Evolutionary conservation across 2,888 invertebrate species (phyloP).

Genomic region (Heteromurus nitidus): DNA sequence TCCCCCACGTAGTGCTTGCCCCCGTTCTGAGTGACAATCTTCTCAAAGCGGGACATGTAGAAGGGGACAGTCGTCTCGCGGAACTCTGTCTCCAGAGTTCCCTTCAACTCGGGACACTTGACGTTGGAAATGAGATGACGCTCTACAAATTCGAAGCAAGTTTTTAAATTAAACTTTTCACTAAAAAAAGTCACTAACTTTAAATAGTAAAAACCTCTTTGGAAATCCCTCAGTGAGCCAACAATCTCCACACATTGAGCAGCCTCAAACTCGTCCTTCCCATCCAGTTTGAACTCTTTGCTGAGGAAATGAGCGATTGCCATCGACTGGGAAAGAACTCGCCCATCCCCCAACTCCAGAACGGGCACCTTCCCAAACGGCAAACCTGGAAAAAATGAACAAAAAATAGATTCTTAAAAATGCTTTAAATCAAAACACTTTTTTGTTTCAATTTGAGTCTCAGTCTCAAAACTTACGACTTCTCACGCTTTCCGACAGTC

Average conservation of each 20-base stretch:
- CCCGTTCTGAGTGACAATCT: slow-evolving; percentile 10
- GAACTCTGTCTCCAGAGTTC: slow-evolving; percentile 17
- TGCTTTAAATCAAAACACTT: too few relatives aligned
- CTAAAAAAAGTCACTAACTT: not conserved
- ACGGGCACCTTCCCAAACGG: slow-evolving; percentile 15
- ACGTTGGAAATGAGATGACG: not conserved
- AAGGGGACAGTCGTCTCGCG: not conserved
- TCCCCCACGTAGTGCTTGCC: slow-evolving; percentile 28
- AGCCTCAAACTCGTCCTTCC: slow-evolving; percentile 61
- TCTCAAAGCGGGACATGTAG: slow-evolving; percentile 14
- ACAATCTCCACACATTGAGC: slow-evolving; percentile 57
- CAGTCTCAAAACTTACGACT: not conserved
- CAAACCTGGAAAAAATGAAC: too few relatives aligned
- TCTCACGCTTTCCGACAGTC: not conserved
- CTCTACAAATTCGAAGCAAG: not conserved
- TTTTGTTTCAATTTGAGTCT: too few relatives aligned
- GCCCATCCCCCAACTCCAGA: not conserved
- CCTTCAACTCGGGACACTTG: not conserved
- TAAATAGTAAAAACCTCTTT: slow-evolving; percentile 37
- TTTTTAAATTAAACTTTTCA: not conserved
- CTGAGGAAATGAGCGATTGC: slow-evolving; percentile 73
- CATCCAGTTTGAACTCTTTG: slow-evolving; percentile 62
- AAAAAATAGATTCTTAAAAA: too few relatives aligned
- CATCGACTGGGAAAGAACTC: slow-evolving; percentile 70
- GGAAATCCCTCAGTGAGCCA: slow-evolving; percentile 60